Evolutionary conservation across 2,113 vertebrate species (phyloP), one percentile per base, ranked within the genome.

Genomic region (Aplodontia rufa): DNA sequence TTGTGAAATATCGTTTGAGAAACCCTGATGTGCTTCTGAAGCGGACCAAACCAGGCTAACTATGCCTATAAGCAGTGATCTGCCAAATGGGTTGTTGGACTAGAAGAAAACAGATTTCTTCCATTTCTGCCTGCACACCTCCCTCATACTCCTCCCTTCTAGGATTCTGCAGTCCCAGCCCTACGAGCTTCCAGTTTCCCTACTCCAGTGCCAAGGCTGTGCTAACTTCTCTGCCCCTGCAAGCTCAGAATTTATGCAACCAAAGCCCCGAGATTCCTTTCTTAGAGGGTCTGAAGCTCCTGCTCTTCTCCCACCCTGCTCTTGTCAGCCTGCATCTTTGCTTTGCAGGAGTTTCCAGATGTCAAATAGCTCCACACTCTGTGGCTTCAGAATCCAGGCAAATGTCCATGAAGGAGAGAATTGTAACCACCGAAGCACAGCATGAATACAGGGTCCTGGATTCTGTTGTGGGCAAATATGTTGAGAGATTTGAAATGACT

Each of bases 401-500:
- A 92, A 92, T 4, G 55, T 69, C 86, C 68, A 74, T 0, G 42
- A 87, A 92, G 90, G 81, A 71, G 81, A 81, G 42, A 64, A 68
- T 82, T 40, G 60, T 75, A 95, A 69, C 81, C 91, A 35, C 74
- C 0, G 22, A 74, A 66, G 74, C 0, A 9, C 62, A 13, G 62
- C 4, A 1, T 26, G 85, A 60, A 74, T 4, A 22, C 32, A 20
- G 66, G 69, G 83, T 35, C 83, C 72, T 42, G 94, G 84, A 28
- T 79, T 72, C 55, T 85, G 88, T 86, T 74, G 94, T 76, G 93
- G 96, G 93, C 58, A 37, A 74, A 82, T 8, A 58, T 0, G 10
- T 22, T 47, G 89, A 95, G 86, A 20, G 11, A 96, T 91, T 89
- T 30, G 72, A 47, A 96, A 96, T 49, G 93, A 88, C 94, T 91